Conservation (phyloP, 2,888 invertebrate genomes). For the Aspidiotus destructor region DNA sequence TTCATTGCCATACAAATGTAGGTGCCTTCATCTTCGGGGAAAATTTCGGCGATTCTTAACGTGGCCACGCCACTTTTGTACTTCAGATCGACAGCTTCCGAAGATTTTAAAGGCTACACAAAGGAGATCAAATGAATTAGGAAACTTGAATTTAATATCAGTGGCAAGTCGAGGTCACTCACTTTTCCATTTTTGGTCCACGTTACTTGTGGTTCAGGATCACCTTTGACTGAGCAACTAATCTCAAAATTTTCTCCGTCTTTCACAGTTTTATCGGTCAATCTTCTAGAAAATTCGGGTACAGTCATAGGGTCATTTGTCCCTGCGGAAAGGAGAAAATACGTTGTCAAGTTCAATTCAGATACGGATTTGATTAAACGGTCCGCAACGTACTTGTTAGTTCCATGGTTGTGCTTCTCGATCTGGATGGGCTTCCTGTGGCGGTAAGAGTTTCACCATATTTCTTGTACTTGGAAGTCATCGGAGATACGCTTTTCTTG, state of each 20-base stretch:
- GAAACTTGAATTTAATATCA: neutral
- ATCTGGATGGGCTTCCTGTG: conserved; percentile 69
- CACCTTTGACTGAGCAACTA: conserved; percentile 74
- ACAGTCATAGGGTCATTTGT: conserved; percentile 81
- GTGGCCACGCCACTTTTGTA: conserved; percentile 84
- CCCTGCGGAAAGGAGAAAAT: conserved; percentile 52
- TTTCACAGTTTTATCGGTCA: conserved; percentile 63
- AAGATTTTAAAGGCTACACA: conserved; percentile 52
- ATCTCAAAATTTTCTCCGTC: conserved; percentile 83
- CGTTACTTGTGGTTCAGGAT: conserved; percentile 83
- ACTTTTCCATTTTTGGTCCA: conserved; percentile 83
- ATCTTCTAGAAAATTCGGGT: conserved; percentile 70
- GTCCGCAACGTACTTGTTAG: conserved; percentile 55
- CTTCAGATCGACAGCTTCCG: conserved; percentile 79
- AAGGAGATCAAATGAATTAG: conserved; percentile 4
- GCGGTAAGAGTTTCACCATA: conserved; percentile 57
- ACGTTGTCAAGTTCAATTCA: neutral
- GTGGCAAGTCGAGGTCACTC: conserved; percentile 36
- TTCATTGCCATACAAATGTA: conserved; percentile 87
- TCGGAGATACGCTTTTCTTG: conserved; percentile 42
- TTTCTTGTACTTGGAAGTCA: conserved; percentile 45
- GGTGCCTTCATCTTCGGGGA: conserved; percentile 88
- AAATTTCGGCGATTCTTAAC: conserved; percentile 80
- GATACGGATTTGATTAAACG: too few relatives aligned
- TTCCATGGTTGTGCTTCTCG: conserved; percentile 82